These are phyloP conservation scores for Tachystola acroxantha DNA, from an alignment of 2,888 invertebrate genomes.

Conservation along the genomic window DNA sequence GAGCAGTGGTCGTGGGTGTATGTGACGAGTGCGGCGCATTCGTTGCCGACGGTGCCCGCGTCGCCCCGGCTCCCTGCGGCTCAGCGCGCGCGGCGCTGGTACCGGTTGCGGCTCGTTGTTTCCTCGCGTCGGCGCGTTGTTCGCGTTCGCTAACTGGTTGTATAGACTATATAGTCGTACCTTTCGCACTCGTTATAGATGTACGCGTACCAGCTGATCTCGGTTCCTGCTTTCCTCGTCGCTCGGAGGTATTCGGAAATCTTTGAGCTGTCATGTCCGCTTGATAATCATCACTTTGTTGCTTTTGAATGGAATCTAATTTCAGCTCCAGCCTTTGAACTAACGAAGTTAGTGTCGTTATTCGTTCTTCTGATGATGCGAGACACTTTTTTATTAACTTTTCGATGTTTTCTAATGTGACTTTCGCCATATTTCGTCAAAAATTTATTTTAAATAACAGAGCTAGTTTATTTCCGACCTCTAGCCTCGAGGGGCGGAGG, in stretches of 20 bases:
- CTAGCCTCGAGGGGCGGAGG: no score
- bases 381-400: neutral
- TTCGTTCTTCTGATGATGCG: neutral
- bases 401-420: neutral
- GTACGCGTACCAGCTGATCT: neutral
- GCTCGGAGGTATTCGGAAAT: neutral
- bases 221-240: neutral
- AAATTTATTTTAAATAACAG: no score
- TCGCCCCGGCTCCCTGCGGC: neutral
- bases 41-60: neutral
- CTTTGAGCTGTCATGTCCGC: neutral
- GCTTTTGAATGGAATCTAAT: neutral
- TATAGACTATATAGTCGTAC: neutral
- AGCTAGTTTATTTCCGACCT: no score
- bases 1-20: neutral
- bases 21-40: neutral
- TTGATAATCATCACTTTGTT: no score
- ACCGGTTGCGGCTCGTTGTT: neutral
- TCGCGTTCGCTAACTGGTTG: neutral
- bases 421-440: neutral
- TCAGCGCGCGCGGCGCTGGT: neutral
- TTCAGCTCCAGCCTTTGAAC: neutral
- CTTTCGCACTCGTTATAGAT: neutral
- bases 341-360: neutral
- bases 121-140: neutral